A percentile compares a stretch with the other conserved stretches of the same genome.
Conservation (phyloP, 2,888 invertebrate genomes). For the Platypus cylindrus region DNA sequence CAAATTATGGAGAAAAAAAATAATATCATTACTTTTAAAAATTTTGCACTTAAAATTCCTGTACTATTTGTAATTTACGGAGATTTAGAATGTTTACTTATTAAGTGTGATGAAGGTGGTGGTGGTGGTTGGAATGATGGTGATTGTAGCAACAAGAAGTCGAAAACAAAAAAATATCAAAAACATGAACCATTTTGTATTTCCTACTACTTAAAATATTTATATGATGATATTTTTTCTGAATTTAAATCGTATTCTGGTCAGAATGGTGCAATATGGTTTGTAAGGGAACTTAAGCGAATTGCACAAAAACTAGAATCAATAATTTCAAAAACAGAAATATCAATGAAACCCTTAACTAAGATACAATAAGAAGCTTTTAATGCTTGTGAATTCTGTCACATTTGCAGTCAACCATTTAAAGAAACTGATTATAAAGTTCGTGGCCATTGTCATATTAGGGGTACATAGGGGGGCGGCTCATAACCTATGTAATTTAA, state of each 20-base stretch:
- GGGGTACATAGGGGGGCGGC: slow-evolving; percentile 4
- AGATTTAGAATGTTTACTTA: slow-evolving; percentile 2
- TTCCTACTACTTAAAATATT: slow-evolving; percentile 7
- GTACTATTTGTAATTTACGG: slow-evolving; percentile 6
- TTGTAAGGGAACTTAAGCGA: slow-evolving; percentile 3
- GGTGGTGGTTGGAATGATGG: too few species aligned
- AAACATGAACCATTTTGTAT: slow-evolving; percentile 3
- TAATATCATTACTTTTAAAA: slow-evolving; percentile 3
- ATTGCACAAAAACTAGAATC: slow-evolving; percentile 2
- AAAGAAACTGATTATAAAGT: slow-evolving; percentile 1
- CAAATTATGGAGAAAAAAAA: slow-evolving; percentile 2
- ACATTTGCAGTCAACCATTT: slow-evolving; percentile 4
- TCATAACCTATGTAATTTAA: slow-evolving; percentile 9
- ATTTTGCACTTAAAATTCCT: slow-evolving; percentile 2
- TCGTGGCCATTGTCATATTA: slow-evolving; percentile 10
- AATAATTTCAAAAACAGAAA: neutral
- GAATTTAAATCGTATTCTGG: slow-evolving; percentile 4
- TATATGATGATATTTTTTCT: slow-evolving; percentile 5
- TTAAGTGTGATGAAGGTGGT: neutral
- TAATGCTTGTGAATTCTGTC: neutral
- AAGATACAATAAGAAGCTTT: neutral
- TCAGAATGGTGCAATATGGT: slow-evolving; percentile 6
- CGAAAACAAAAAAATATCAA: slow-evolving; percentile 4
- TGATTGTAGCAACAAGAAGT: neutral
- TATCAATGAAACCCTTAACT: slow-evolving; percentile 4